Evolutionary conservation across 1,140 invertebrate species (phyloP).

Genomic region (Cotesia glomerata): DNA sequence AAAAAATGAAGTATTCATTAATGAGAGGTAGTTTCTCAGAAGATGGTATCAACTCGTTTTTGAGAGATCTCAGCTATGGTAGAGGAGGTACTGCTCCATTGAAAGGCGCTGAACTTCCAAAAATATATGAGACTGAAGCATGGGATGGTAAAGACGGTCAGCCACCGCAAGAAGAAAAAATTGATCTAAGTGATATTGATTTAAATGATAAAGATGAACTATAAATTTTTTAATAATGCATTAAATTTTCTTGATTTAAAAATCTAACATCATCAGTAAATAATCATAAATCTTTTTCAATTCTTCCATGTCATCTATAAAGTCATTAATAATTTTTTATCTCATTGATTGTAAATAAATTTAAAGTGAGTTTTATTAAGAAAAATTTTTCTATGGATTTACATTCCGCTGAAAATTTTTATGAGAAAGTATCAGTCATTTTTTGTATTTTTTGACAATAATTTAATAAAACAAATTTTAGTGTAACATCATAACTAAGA

Average conservation of each 20-base stretch:
- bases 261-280: not conserved
- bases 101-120: conserved; percentile 83
- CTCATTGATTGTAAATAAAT: too few species aligned
- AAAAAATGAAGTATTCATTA: conserved; percentile 96
- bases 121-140: conserved; percentile 73
- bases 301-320: not conserved
- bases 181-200: conserved; percentile 90
- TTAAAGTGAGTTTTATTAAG: too few species aligned
- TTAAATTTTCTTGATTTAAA: too few species aligned
- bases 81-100: conserved; percentile 91
- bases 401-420: too few species aligned
- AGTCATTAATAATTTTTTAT: too few species aligned
- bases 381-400: too few species aligned
- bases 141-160: conserved; percentile 99
- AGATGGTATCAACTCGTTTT: conserved; percentile 93
- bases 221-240: conserved; percentile 60
- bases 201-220: conserved; percentile 87
- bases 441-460: too few species aligned
- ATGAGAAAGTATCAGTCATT: too few species aligned
- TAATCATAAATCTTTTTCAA: not conserved
- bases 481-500: not conserved
- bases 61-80: conserved; percentile 93
- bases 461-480: not conserved
- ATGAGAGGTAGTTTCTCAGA: conserved; percentile 93
- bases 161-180: conserved; percentile 87